Evolutionary conservation across 2,797 vertebrate genomes (phyloP).

Genomic region (Coranthus polyacanthus): DNA sequence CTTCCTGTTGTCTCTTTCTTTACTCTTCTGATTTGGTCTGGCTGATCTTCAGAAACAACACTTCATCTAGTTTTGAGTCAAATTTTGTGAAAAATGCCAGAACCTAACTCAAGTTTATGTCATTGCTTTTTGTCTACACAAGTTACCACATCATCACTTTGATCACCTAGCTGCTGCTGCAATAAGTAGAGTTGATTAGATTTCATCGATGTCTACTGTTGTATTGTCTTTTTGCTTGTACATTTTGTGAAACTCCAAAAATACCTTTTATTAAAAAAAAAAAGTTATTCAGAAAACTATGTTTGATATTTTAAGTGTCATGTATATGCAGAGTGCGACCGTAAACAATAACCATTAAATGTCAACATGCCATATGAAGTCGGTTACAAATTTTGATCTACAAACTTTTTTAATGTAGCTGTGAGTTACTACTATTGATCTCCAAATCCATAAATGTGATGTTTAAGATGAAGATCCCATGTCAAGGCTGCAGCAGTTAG

Average conservation of each 20-base stretch:
- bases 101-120: background rate
- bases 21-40: constrained; percentile 13
- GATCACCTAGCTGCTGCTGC: background rate
- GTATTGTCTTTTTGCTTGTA: background rate
- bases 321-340: background rate
- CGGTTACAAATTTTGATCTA: too few species aligned
- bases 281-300: too few species aligned
- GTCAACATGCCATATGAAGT: too few species aligned
- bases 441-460: background rate
- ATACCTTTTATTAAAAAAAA: too few species aligned
- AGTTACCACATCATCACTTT: background rate
- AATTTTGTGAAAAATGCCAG: constrained; percentile 1
- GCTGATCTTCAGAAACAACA: constrained; percentile 39
- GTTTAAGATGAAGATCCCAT: background rate
- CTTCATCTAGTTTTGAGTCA: background rate
- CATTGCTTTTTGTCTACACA: constrained; percentile 6
- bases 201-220: too few species aligned
- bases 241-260: background rate
- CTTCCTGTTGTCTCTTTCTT: constrained; percentile 59
- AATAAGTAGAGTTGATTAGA: background rate
- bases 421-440: background rate
- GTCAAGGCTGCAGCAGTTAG: background rate
- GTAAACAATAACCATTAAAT: background rate
- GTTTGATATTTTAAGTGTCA: background rate
- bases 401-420: background rate